phyloP scores from a whole-genome alignment of 2,113 vertebrate genomes.

The Percopsis transmontana region DNA sequence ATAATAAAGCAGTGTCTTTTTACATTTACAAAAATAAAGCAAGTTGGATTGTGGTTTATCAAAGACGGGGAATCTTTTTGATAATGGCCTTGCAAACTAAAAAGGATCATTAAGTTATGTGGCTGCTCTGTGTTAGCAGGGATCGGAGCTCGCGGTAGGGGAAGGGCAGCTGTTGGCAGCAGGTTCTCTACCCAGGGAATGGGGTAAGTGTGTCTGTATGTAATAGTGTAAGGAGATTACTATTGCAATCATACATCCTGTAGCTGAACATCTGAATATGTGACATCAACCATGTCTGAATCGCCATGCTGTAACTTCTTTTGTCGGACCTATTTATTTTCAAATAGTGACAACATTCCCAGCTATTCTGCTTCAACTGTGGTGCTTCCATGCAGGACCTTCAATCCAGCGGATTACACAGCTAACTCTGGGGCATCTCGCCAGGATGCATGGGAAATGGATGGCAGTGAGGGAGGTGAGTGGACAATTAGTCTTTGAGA shows the following conservation, averaged over 20 bases:
- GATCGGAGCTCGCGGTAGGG: constrained; percentile 84
- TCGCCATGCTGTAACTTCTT: background rate
- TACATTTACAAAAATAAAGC: too few species aligned
- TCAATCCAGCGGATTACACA: constrained; percentile 91
- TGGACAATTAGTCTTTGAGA: constrained; percentile 77
- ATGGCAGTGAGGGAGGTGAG: constrained; percentile 82
- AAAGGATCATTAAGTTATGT: constrained; percentile 1
- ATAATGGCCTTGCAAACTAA: too few species aligned
- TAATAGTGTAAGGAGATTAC: constrained; percentile 23
- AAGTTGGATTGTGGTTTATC: background rate
- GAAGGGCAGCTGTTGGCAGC: constrained; percentile 86
- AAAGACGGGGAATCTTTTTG: too few species aligned
- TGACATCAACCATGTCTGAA: too few species aligned
- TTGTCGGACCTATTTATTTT: background rate
- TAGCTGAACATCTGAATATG: too few species aligned
- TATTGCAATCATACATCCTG: constrained; percentile 21
- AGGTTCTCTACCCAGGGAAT: constrained; percentile 93
- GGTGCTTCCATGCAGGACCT: constrained; percentile 78
- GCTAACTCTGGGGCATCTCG: constrained; percentile 81
- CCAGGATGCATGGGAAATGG: constrained; percentile 84
- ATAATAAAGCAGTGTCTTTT: too few species aligned
- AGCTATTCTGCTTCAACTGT: background rate
- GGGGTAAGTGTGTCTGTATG: constrained; percentile 81
- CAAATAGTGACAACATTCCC: background rate
- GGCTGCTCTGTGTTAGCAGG: constrained; percentile 69